phyloP scores from a whole-genome alignment of 2,113 vertebrate genomes.

The Epinephelus cyanopodus region DNA sequence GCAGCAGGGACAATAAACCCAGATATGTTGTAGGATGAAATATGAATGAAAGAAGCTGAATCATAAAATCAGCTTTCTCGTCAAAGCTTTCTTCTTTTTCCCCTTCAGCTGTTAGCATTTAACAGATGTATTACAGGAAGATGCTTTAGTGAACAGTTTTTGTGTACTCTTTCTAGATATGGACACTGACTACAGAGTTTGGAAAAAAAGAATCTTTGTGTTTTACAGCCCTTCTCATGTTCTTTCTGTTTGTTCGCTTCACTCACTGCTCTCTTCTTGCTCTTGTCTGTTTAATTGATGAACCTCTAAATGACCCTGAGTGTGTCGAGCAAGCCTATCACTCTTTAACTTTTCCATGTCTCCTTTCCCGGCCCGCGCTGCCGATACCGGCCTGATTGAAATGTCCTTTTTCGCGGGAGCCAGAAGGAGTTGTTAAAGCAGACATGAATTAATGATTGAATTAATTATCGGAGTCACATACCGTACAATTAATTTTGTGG shows the following conservation, averaged over 20 bases:
- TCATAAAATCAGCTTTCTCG: neutral
- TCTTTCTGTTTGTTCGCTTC: slow-evolving; percentile 14
- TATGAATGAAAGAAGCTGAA: neutral
- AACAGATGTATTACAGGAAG: neutral
- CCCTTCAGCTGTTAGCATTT: neutral
- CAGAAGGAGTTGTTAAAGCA: slow-evolving; percentile 87
- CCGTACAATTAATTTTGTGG: slow-evolving; percentile 88
- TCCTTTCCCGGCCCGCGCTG: slow-evolving; percentile 37
- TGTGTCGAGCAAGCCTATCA: slow-evolving; percentile 54
- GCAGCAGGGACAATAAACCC: neutral
- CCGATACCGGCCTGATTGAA: slow-evolving; percentile 80
- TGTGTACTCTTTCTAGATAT: slow-evolving; percentile 26
- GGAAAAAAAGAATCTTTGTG: neutral
- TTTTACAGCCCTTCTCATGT: slow-evolving; percentile 38
- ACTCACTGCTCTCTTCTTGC: slow-evolving; percentile 11
- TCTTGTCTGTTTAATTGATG: slow-evolving; percentile 42
- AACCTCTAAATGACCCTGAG: slow-evolving; percentile 74
- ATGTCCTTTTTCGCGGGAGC: slow-evolving; percentile 71
- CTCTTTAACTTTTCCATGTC: slow-evolving; percentile 62
- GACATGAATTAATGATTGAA: slow-evolving; percentile 88
- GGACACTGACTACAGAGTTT: neutral
- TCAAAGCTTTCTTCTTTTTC: neutral
- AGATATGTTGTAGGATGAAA: neutral
- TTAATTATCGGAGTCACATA: slow-evolving; percentile 89
- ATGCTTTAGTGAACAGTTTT: neutral